phyloP scores from a whole-genome alignment of 1,140 invertebrate genomes.

The Sitobion miscanthi region DNA sequence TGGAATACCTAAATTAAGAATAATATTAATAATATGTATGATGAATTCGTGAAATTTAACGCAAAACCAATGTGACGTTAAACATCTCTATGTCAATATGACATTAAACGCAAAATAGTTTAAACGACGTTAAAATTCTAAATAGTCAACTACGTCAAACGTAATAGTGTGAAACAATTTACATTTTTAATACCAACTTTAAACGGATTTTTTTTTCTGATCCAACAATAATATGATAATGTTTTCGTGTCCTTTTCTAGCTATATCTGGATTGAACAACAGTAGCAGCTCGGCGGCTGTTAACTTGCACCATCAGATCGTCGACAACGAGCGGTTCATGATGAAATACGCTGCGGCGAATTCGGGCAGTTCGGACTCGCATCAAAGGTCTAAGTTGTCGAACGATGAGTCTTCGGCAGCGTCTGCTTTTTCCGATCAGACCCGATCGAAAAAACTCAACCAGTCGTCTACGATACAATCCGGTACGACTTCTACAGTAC shows the following conservation, averaged over 20 bases:
- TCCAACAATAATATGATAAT: background rate
- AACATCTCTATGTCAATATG: background rate
- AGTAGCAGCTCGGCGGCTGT: background rate
- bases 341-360: constrained; percentile 24
- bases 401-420: background rate
- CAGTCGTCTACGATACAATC: constrained; percentile 17
- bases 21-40: too few species aligned
- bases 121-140: background rate
- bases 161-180: too few species aligned
- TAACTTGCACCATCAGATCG: constrained; percentile 3
- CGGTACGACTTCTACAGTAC: background rate
- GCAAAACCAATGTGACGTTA: background rate
- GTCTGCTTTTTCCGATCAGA: background rate
- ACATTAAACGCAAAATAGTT: too few species aligned
- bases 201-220: background rate
- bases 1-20: too few species aligned
- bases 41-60: background rate
- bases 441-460: background rate
- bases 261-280: constrained; percentile 19
- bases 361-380: background rate
- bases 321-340: constrained; percentile 29
- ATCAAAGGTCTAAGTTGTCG: background rate
- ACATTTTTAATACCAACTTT: too few species aligned
- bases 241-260: background rate
- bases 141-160: background rate